Evolutionary conservation across 2,113 vertebrate genomes (phyloP), one percentile per base, ranked within the genome.

Genomic region (Gopherus flavomarginatus): DNA sequence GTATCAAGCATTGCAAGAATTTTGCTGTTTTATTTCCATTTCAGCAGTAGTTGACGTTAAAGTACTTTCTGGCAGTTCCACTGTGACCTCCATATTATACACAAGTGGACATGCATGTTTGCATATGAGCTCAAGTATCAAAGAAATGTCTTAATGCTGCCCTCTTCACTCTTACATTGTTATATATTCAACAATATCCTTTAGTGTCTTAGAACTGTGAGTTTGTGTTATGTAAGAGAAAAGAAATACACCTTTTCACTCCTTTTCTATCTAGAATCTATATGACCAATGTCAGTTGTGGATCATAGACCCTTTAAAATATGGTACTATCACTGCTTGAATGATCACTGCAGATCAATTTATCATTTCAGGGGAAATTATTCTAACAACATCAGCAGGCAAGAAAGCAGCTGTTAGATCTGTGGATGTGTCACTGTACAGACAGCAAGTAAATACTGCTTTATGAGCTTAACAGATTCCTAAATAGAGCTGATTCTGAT

Each of bases 281-380:
- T 24, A 35, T 87, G 50, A 14, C 31, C 16, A 80, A n/a, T 80
- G 72, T 3, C 72, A 44, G 14, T 44, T 44, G 5, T 54, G 42
- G 96, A 80, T 26, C n/a, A 82, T 11, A 82, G 79, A 89, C 12
- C 24, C 52, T 27, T 7, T 79, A 86, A 56, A 29, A 81, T 22
- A 9, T 83, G 42, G 2, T 29, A 79, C 0, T 1, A 2, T 90
- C 75, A 59, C 8, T 84, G 3, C 16, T 86, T 80, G 3, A 85
- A 12, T 44, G 1, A 49, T 54, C 0, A 0, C 1, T 47, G 42
- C 44, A 53, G 3, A 6, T 90, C 44, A 72, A 1, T 47, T 72
- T 8, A 11, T 77, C 7, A 22, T 65, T 94, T 86, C 65, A 91
- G 8, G 9, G 35, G 5, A 93, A 89, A 79, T 83, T 65, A 80